Evolutionary conservation across 2,113 vertebrate species (phyloP).

Genomic region (Acanthochromis polyacanthus): DNA sequence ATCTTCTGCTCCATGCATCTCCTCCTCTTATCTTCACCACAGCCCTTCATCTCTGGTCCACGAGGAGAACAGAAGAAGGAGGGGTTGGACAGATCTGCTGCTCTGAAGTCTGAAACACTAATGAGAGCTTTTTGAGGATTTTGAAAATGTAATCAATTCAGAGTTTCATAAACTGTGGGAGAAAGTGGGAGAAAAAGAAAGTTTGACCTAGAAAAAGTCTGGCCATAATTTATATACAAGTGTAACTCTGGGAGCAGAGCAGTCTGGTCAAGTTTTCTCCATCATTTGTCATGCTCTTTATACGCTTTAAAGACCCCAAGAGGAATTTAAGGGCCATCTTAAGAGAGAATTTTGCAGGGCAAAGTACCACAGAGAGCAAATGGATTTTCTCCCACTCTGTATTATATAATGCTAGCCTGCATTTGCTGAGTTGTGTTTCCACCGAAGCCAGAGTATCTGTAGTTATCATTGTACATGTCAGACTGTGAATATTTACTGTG

Average conservation of each 20-base stretch:
- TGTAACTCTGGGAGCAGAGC: conserved; percentile 45
- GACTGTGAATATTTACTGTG: conserved; percentile 13
- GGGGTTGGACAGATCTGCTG: conserved; percentile 10
- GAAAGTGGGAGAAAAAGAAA: conserved; percentile 29
- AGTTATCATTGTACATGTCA: conserved; percentile 21
- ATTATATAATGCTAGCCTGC: conserved; percentile 55
- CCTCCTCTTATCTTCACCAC: conserved; percentile 53
- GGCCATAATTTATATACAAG: conserved; percentile 40
- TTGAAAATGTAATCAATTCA: conserved; percentile 60
- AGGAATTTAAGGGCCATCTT: conserved; percentile 61
- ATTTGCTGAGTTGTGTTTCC: conserved; percentile 57
- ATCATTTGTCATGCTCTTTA: conserved; percentile 71
- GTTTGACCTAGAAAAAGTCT: conserved; percentile 56
- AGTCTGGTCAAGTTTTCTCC: conserved; percentile 43
- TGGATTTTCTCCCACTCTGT: conserved; percentile 61
- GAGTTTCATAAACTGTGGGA: conserved; percentile 46
- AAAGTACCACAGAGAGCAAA: conserved; percentile 60
- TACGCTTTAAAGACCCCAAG: conserved; percentile 43
- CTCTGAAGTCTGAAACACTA: conserved; percentile 49
- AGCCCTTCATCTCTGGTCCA: conserved; percentile 38
- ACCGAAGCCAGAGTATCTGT: conserved; percentile 56
- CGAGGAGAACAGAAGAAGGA: conserved; percentile 28
- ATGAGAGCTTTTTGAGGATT: conserved; percentile 60
- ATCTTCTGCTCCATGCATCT: conserved; percentile 57
- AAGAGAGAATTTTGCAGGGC: conserved; percentile 67